Evolutionary conservation across 2,888 invertebrate genomes (phyloP).

Genomic region (Xanthorhoe designata): DNA sequence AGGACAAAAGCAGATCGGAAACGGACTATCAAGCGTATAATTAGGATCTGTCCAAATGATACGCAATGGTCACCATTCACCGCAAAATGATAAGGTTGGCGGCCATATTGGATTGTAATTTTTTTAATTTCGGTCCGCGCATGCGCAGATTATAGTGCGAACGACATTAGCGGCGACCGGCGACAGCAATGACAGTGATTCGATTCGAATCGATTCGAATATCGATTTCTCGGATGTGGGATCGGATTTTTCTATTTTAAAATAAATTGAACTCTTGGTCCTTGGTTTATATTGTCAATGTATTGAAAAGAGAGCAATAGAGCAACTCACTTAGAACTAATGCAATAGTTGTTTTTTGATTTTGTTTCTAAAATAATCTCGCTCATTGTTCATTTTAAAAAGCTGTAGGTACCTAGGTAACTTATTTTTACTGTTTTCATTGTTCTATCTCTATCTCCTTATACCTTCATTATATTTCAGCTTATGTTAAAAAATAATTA

Average conservation of each 20-base stretch:
- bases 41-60: slow-evolving; percentile 56
- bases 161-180: slow-evolving; percentile 63
- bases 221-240: slow-evolving; percentile 55
- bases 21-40: slow-evolving; percentile 61
- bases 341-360: not conserved
- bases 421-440: too few species aligned
- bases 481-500: too few species aligned
- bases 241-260: slow-evolving; percentile 30
- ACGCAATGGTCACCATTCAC: slow-evolving; percentile 62
- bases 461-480: too few species aligned
- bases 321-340: too few species aligned
- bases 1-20: slow-evolving; percentile 63
- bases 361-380: not conserved
- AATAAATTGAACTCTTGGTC: slow-evolving; percentile 7
- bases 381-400: not conserved
- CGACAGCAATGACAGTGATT: slow-evolving; percentile 70
- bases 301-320: too few species aligned
- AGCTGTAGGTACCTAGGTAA: too few species aligned
- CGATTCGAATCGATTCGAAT: slow-evolving; percentile 59
- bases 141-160: slow-evolving; percentile 77
- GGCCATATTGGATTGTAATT: slow-evolving; percentile 73
- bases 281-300: not conserved
- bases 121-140: slow-evolving; percentile 72
- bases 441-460: too few species aligned
- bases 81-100: slow-evolving; percentile 78